Percentiles rank a stretch among this genome's conserved stretches.
phyloP scores from a whole-genome alignment of 1,140 invertebrate genomes.

The Anoplolepis gracilipes region DNA sequence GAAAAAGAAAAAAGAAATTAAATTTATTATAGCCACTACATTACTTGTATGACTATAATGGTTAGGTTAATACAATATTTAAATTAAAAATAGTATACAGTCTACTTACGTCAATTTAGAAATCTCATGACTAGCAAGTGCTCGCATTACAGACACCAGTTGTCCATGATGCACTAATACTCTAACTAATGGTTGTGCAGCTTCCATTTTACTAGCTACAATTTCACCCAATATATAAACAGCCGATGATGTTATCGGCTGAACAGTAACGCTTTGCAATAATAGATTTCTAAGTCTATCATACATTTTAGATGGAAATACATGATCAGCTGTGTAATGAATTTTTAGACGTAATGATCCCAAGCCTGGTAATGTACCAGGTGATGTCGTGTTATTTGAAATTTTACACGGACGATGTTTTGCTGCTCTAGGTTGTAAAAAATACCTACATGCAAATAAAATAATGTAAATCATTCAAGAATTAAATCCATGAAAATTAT shows the following conservation, averaged over 20 bases:
- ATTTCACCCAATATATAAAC: slow-evolving; percentile 95
- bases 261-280: slow-evolving; percentile 90
- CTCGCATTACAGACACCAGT: slow-evolving; percentile 93
- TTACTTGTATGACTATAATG: background rate
- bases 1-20: too few relatives aligned
- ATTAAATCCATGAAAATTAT: background rate
- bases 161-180: slow-evolving; percentile 94
- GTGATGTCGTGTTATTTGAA: slow-evolving; percentile 89
- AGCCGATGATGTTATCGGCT: slow-evolving; percentile 94
- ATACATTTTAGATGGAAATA: slow-evolving; percentile 93
- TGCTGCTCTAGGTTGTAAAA: slow-evolving; percentile 91
- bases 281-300: slow-evolving; percentile 91
- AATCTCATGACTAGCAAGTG: slow-evolving; percentile 94
- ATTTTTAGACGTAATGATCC: slow-evolving; percentile 94
- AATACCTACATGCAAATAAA: slow-evolving; percentile 89
- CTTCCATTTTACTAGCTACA: slow-evolving; percentile 93
- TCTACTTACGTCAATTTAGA: slow-evolving; percentile 93
- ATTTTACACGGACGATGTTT: slow-evolving; percentile 87
- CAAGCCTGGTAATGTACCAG: slow-evolving; percentile 89
- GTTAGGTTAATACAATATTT: background rate
- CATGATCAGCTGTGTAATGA: slow-evolving; percentile 95
- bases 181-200: slow-evolving; percentile 94
- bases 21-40: background rate
- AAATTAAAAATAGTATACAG: background rate
- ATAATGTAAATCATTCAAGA: background rate